These are phyloP conservation scores for Nezara viridula DNA, from an alignment of 2,888 invertebrate species.

Conservation along the genomic window DNA sequence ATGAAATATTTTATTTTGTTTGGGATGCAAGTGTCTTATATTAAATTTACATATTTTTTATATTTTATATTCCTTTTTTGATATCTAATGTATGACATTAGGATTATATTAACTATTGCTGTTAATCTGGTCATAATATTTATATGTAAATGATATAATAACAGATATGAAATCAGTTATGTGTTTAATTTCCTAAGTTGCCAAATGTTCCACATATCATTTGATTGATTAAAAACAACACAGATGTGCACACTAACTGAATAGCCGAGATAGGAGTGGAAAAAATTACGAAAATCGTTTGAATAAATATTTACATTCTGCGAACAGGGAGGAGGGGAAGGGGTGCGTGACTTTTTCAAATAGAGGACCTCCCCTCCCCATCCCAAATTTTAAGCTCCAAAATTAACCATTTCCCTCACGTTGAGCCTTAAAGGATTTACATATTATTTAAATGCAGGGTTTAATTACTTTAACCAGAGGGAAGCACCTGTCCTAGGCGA, in stretches of 20 bases:
- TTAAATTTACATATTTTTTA: no score
- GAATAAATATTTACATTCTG: neutral
- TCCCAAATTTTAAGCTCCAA: neutral
- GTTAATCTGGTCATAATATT: no score
- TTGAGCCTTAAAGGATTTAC: neutral
- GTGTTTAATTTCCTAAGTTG: no score
- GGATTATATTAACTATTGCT: no score
- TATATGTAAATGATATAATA: no score
- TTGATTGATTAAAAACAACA: neutral
- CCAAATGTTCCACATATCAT: no score
- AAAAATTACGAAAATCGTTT: neutral
- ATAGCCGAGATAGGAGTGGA: neutral
- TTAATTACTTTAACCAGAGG: slow-evolving; percentile 13
- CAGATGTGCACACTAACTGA: neutral
- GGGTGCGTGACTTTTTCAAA: neutral
- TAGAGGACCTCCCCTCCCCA: neutral
- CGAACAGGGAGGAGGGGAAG: neutral
- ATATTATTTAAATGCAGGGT: neutral
- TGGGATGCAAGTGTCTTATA: no score
- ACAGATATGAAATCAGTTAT: no score
- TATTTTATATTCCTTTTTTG: no score
- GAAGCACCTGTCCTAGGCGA: neutral
- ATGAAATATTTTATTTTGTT: no score
- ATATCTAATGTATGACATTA: no score
- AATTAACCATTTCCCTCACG: slow-evolving; percentile 10